These are phyloP conservation scores for Oreotrochilus melanogaster DNA, from an alignment of 2,113 vertebrate genomes.

Conservation along the genomic window DNA sequence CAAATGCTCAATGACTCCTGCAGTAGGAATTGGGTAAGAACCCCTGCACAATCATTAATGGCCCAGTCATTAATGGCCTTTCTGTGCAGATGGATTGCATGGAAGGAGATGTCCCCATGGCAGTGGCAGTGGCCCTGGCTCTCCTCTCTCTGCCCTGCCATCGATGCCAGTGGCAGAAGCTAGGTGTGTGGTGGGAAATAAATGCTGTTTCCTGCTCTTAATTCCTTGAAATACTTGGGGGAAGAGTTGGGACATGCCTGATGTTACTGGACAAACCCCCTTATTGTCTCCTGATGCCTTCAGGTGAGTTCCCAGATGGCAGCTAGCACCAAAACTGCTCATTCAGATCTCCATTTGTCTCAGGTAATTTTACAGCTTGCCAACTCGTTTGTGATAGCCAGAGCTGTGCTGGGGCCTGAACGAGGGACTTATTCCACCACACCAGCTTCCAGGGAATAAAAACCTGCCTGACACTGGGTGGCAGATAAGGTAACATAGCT, in stretches of 20 bases:
- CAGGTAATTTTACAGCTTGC: not conserved
- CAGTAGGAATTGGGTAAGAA: not conserved
- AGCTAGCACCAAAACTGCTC: not conserved
- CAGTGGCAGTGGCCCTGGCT: not conserved
- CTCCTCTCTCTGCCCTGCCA: not conserved
- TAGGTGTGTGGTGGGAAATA: rapidly evolving
- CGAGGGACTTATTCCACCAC: not conserved
- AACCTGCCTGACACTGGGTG: not conserved
- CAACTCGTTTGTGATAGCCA: not conserved
- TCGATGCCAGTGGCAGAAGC: not conserved
- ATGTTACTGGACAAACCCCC: not conserved
- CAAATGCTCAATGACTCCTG: not conserved
- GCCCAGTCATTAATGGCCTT: not conserved
- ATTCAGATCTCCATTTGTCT: not conserved
- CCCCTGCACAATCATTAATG: not conserved
- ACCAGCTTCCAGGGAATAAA: not conserved
- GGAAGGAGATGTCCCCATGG: not conserved
- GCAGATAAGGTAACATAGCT: not conserved
- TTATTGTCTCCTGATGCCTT: not conserved
- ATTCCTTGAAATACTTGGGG: not conserved
- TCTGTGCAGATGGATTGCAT: not conserved
- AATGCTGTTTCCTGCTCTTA: not conserved
- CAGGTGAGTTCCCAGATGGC: not conserved
- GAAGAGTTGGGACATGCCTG: not conserved
- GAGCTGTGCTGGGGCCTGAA: not conserved